Evolutionary conservation across 37 sponge, comb jelly and placozoan species (phyloP), one percentile per base, ranked within the genome.

Genomic region (Oopsacas minuta): DNA sequence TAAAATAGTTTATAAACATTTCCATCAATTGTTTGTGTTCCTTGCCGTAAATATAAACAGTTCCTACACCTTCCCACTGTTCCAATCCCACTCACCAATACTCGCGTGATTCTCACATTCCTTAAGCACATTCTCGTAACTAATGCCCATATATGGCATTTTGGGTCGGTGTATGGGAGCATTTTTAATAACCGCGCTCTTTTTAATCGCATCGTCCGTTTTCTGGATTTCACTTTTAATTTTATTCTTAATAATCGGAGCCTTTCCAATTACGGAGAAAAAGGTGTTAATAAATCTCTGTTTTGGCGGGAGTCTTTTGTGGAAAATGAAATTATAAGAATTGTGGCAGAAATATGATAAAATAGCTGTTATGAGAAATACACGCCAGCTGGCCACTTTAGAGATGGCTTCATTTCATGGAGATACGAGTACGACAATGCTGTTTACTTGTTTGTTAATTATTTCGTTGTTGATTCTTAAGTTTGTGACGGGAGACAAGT

Each of bases 31-130:
- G 87, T 1, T 91, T 98, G 7, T 93, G 88, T 35, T 98, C 94
- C 81, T 86, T 52, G 39, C 81, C 85, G 49, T 90, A 87, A 82
- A 90, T 88, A 84, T 98, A 98, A 0, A 93, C 87, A 17, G 94
- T 87, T 0, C 99, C 99, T 28, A 98, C 37, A 89, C 91, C 32
- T 39, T 85, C 0, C 99, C 99, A 23, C 88, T 82, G 52, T 88
- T 35, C 95, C 99, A 98, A 0, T 87, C 87, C 10, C 37, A 35
- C 0, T n/a, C 36, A n/a, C 37, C 82, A 0, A 88, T 36, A 22
- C 85, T 37, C 20, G 82, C 84, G 17, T 91, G 38, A 20, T 38
- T 28, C 38, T 88, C 86, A 38, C 91, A 83, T 81, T 86, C 86
- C 8, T 25, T 36, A 52, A 90, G 32, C 0, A 96, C 39, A 36